Percentiles rank a stretch among this genome's conserved stretches.
Conservation (phyloP, 2,888 invertebrate species). For the Ceraclea dissimilis region DNA sequence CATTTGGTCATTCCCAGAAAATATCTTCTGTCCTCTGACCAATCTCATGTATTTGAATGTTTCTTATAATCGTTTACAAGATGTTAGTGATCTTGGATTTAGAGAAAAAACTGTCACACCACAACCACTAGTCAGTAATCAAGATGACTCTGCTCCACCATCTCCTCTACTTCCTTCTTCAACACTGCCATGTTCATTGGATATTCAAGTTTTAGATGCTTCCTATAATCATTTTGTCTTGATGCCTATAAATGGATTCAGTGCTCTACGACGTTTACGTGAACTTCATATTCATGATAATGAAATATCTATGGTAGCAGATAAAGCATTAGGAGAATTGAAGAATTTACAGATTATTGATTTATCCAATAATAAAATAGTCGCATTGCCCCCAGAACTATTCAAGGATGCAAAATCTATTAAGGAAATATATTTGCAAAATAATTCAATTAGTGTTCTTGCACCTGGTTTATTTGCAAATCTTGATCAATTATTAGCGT, state of each 20-base stretch:
- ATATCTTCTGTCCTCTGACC: slow-evolving; percentile 74
- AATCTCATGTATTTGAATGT: slow-evolving; percentile 76
- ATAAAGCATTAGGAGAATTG: slow-evolving; percentile 73
- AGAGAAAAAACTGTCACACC: slow-evolving; percentile 58
- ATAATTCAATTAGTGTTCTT: slow-evolving; percentile 82
- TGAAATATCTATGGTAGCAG: slow-evolving; percentile 81
- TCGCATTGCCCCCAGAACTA: slow-evolving; percentile 76
- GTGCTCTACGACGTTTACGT: slow-evolving; percentile 67
- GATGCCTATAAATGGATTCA: slow-evolving; percentile 76
- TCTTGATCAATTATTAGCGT: slow-evolving; percentile 68
- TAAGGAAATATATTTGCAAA: slow-evolving; percentile 83
- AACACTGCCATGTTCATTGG: slow-evolving; percentile 59
- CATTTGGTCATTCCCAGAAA: slow-evolving; percentile 82
- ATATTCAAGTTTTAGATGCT: slow-evolving; percentile 75
- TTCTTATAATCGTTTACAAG: slow-evolving; percentile 80
- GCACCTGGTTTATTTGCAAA: slow-evolving; percentile 82
- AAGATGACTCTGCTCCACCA: slow-evolving; percentile 40
- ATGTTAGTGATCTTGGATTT: slow-evolving; percentile 80
- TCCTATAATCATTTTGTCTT: slow-evolving; percentile 80
- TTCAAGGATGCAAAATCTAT: slow-evolving; percentile 74
- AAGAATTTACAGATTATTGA: slow-evolving; percentile 79
- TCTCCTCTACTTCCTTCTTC: slow-evolving; percentile 39
- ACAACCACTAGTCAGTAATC: slow-evolving; percentile 57
- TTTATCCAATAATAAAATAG: slow-evolving; percentile 84
- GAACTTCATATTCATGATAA: slow-evolving; percentile 81